These are phyloP conservation scores for Polypterus bichir DNA, from an alignment of 2,113 vertebrate genomes.

Conservation along the genomic window DNA sequence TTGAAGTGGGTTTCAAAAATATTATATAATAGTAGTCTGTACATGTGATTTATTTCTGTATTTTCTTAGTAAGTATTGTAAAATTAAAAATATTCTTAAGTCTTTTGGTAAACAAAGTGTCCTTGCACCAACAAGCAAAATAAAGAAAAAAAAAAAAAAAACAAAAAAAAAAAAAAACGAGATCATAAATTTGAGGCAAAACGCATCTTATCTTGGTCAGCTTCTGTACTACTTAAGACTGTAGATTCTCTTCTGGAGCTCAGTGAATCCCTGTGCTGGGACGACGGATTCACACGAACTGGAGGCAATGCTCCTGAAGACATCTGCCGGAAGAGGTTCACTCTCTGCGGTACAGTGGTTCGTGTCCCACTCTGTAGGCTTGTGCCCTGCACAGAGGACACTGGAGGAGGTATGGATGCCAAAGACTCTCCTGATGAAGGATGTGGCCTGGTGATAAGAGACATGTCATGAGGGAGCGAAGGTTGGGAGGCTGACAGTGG, in stretches of 20 bases:
- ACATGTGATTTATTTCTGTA: slow-evolving; percentile 65
- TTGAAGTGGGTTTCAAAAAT: slow-evolving; percentile 78
- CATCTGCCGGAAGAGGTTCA: slow-evolving; percentile 89
- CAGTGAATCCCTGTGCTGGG: slow-evolving; percentile 67
- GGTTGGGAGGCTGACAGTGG: slow-evolving; percentile 96
- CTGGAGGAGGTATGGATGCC: slow-evolving; percentile 65
- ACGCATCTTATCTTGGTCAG: slow-evolving; percentile 86
- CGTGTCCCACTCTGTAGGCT: slow-evolving; percentile 52
- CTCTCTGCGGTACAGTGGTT: slow-evolving; percentile 67
- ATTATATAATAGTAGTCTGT: slow-evolving; percentile 72
- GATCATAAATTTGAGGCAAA: slow-evolving; percentile 97
- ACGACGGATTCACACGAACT: slow-evolving; percentile 48
- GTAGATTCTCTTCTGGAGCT: slow-evolving; percentile 63
- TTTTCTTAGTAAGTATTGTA: slow-evolving; percentile 42
- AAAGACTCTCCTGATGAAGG: slow-evolving; percentile 80
- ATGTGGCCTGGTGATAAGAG: slow-evolving; percentile 66
- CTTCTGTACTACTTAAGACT: slow-evolving; percentile 79
- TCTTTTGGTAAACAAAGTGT: slow-evolving; percentile 24
- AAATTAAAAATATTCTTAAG: slow-evolving; percentile 55
- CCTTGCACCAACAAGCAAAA: slow-evolving; percentile 44
- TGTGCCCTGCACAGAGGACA: slow-evolving; percentile 45
- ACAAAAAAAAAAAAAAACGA: slow-evolving; percentile 34
- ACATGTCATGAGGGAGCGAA: slow-evolving; percentile 84
- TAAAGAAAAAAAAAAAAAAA: slow-evolving; percentile 47
- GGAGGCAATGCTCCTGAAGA: slow-evolving; percentile 85